A percentile compares a stretch with the other conserved stretches of the same genome.
phyloP scores from a whole-genome alignment of 2,888 invertebrate species.

The Thymelicus lineola region DNA sequence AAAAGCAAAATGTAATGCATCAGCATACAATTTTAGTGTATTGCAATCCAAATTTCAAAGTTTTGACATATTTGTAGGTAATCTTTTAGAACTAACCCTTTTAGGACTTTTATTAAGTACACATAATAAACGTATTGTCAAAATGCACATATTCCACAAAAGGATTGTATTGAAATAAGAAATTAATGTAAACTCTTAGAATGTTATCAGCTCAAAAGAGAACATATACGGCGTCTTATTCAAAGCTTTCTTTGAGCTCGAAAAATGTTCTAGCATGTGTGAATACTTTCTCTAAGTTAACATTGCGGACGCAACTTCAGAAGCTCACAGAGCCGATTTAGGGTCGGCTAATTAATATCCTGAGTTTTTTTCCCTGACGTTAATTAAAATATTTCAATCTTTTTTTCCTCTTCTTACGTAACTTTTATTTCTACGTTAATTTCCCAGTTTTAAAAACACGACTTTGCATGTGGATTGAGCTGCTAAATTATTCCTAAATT shows the following conservation, averaged over 20 bases:
- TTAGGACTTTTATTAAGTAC: neutral
- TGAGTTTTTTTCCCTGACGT: conserved; percentile 58
- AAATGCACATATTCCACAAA: conserved; percentile 41
- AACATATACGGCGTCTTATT: conserved; percentile 53
- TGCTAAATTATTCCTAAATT: conserved; percentile 75
- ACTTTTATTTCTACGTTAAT: conserved; percentile 66
- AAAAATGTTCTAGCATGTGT: conserved; percentile 63
- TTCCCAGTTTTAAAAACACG: conserved; percentile 57
- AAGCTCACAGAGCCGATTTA: conserved; percentile 60
- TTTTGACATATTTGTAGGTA: too few species aligned
- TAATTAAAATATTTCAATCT: conserved; percentile 73
- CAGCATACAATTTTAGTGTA: conserved; percentile 29
- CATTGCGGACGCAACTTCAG: conserved; percentile 54
- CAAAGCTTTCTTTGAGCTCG: conserved; percentile 57
- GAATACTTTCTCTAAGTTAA: conserved; percentile 52
- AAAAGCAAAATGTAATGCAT: conserved; percentile 56
- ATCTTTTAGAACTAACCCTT: too few species aligned
- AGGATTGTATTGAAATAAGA: conserved; percentile 56
- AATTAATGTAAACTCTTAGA: conserved; percentile 60
- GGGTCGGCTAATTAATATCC: conserved; percentile 56
- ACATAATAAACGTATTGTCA: neutral
- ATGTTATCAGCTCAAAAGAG: conserved; percentile 54
- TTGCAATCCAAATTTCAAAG: conserved; percentile 30
- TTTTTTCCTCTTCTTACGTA: conserved; percentile 53
- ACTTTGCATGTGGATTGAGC: conserved; percentile 70